Evolutionary conservation across 2,888 invertebrate species (phyloP).

Genomic region (Apodemia duryi): DNA sequence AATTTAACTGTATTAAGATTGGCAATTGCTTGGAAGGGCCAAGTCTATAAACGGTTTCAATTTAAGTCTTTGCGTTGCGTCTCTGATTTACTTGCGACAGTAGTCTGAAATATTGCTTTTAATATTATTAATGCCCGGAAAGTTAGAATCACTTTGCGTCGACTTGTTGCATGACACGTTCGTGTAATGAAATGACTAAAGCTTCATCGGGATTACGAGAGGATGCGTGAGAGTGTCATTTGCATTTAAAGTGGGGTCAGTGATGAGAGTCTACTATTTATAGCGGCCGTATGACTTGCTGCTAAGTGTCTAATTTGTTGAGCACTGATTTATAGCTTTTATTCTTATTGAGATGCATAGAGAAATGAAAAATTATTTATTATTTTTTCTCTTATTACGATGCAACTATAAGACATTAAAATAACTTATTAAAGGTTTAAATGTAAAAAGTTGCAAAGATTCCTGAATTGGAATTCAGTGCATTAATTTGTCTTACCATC

Average conservation of each 20-base stretch:
- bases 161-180: conserved; percentile 7
- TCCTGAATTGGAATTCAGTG: too few relatives aligned
- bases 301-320: conserved; percentile 1
- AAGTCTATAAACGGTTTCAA: too few relatives aligned
- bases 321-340: too few relatives aligned
- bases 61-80: conserved; percentile 18
- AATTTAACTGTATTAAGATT: too few relatives aligned
- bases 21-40: too few relatives aligned
- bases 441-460: too few relatives aligned
- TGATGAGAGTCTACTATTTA: conserved; percentile 5
- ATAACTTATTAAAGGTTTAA: too few relatives aligned
- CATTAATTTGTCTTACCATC: too few relatives aligned
- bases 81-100: conserved; percentile 48
- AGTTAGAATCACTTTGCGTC: conserved; percentile 5
- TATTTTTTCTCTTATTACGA: too few relatives aligned
- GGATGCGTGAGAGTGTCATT: background rate
- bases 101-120: conserved; percentile 40
- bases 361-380: too few relatives aligned
- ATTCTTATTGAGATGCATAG: too few relatives aligned
- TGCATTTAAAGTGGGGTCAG: conserved; percentile 4
- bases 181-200: conserved; percentile 8
- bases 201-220: background rate
- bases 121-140: conserved; percentile 31
- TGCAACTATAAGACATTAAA: too few relatives aligned
- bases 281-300: conserved; percentile 1